A percentile compares a stretch with the other conserved stretches of the same genome.
Conservation (phyloP, 2,113 vertebrate species). For the Helogale parvula region DNA sequence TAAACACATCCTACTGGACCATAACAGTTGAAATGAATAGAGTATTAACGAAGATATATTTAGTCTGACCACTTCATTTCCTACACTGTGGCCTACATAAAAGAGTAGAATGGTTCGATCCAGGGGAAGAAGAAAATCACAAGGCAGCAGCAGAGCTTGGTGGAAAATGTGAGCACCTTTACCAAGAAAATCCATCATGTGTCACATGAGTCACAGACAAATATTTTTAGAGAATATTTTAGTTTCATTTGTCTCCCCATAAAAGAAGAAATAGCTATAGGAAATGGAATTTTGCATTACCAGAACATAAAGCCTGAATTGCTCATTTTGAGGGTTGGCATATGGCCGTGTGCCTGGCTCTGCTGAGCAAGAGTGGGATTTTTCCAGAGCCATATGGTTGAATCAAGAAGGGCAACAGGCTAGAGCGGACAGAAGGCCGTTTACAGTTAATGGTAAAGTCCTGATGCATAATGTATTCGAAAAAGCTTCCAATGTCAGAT, state of each 20-base stretch:
- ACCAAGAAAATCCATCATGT: background rate
- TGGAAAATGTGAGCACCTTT: background rate
- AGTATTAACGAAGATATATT: background rate
- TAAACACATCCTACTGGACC: background rate
- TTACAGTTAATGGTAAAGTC: background rate
- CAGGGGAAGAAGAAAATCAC: background rate
- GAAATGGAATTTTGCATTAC: background rate
- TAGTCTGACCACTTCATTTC: background rate
- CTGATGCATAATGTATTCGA: background rate
- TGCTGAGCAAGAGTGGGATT: background rate
- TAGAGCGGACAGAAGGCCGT: background rate
- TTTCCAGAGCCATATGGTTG: conserved; percentile 1
- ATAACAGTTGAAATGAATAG: background rate
- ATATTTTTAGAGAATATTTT: background rate
- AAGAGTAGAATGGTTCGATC: background rate
- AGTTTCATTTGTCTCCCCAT: background rate
- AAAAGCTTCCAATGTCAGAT: background rate
- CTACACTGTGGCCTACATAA: background rate
- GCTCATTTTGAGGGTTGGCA: background rate
- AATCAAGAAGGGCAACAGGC: background rate
- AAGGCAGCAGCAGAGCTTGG: background rate
- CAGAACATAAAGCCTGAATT: conserved; percentile 3
- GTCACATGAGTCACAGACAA: background rate
- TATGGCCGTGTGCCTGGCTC: background rate
- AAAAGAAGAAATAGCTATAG: conserved; percentile 3